These are phyloP conservation scores for Clarias platycephalus DNA, from an alignment of 2,797 vertebrate genomes.

Conservation along the genomic window DNA sequence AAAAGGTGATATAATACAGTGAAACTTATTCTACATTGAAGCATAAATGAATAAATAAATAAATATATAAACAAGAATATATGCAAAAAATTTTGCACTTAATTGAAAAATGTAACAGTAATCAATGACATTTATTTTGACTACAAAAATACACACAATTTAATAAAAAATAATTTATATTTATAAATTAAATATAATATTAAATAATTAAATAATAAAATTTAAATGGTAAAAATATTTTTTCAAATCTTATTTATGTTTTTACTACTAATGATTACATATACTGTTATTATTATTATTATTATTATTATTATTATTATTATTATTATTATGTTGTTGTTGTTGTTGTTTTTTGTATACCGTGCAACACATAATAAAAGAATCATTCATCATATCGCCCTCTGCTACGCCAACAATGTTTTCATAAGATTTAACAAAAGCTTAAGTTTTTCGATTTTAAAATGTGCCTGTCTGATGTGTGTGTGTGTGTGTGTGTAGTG, in stretches of 20 bases:
- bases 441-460: not conserved
- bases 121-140: not conserved
- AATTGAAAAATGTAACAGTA: not conserved
- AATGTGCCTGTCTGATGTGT: not conserved
- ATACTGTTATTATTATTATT: not conserved
- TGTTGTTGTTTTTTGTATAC: too few species aligned
- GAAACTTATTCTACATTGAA: not conserved
- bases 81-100: too few species aligned
- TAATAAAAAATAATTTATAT: too few species aligned
- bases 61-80: too few species aligned
- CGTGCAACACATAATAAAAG: too few species aligned
- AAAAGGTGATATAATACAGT: not conserved
- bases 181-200: too few species aligned
- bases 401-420: not conserved
- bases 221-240: too few species aligned
- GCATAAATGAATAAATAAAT: not conserved
- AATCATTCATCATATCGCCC: not conserved
- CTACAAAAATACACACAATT: not conserved
- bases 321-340: too few species aligned
- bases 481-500: constrained; percentile 59
- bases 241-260: not conserved
- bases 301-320: too few species aligned
- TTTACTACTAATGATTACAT: not conserved
- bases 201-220: too few species aligned
- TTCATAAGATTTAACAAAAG: not conserved